phyloP scores from a whole-genome alignment of 2,113 vertebrate genomes.

The Ophiodon elongatus region DNA sequence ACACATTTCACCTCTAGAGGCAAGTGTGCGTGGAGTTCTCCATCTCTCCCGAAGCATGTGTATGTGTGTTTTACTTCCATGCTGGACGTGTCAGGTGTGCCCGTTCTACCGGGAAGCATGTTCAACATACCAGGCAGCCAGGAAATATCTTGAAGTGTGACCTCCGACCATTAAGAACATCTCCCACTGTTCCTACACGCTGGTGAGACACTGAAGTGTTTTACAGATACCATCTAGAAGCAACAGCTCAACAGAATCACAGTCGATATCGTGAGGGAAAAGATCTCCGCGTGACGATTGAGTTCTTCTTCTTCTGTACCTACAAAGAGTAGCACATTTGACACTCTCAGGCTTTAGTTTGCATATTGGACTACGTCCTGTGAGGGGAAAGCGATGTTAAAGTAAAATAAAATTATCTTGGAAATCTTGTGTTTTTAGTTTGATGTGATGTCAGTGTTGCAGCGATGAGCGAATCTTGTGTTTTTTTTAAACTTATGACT shows the following conservation, averaged over 20 bases:
- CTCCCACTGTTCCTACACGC: constrained; percentile 7
- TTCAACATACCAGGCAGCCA: not conserved
- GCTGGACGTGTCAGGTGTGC: constrained; percentile 12
- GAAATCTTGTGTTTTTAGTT: not conserved
- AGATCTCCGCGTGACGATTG: not conserved
- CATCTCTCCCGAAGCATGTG: constrained; percentile 8
- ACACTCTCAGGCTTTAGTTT: constrained; percentile 18
- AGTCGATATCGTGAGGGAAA: constrained; percentile 17
- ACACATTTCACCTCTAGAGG: constrained; percentile 39
- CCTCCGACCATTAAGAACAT: not conserved
- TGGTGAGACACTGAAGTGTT: not conserved
- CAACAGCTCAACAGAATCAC: not conserved
- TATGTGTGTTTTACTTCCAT: constrained; percentile 26
- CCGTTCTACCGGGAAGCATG: not conserved
- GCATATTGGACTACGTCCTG: constrained; percentile 5
- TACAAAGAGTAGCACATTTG: constrained; percentile 16
- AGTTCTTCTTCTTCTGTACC: constrained; percentile 37
- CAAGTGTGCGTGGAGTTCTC: constrained; percentile 19
- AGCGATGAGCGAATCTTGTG: constrained; percentile 11
- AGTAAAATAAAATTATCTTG: constrained; percentile 43
- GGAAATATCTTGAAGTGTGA: not conserved
- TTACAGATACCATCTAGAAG: constrained; percentile 10
- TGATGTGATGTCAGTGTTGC: not conserved
- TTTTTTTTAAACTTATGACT: not conserved
- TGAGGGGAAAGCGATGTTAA: constrained; percentile 11